Evolutionary conservation across 2,797 vertebrate species (phyloP).

Genomic region (Myoxocephalus aenaeus): DNA sequence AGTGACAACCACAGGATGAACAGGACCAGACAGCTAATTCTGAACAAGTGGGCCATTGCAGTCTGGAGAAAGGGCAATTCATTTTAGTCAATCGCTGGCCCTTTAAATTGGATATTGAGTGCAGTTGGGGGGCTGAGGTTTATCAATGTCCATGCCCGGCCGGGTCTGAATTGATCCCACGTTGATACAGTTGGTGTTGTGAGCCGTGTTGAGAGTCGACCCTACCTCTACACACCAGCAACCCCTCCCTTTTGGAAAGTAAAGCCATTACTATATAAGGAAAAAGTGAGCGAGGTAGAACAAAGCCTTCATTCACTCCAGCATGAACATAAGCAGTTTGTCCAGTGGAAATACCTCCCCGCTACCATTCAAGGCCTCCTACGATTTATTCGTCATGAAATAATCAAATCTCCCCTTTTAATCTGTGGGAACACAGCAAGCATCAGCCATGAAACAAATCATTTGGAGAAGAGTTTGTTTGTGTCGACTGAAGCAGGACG

Average conservation of each 20-base stretch:
- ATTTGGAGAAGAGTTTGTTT: conserved; percentile 67
- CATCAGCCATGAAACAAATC: conserved; percentile 65
- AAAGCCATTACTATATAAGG: conserved; percentile 74
- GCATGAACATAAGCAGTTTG: conserved; percentile 59
- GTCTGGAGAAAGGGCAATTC: conserved; percentile 72
- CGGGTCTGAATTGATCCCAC: conserved; percentile 75
- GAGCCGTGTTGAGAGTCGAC: conserved; percentile 46
- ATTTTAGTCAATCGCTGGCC: conserved; percentile 81
- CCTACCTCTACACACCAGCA: conserved; percentile 51
- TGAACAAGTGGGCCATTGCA: conserved; percentile 62
- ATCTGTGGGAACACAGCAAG: conserved; percentile 67
- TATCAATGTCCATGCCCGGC: conserved; percentile 78
- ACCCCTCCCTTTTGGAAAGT: conserved; percentile 59
- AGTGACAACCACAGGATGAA: conserved; percentile 51
- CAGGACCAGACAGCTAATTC: conserved; percentile 70
- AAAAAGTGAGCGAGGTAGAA: conserved; percentile 68
- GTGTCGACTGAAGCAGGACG: conserved; percentile 28
- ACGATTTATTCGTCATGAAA: conserved; percentile 69
- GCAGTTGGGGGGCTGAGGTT: conserved; percentile 76
- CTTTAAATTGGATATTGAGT: conserved; percentile 85
- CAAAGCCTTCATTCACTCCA: conserved; percentile 68
- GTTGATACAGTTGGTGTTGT: conserved; percentile 75
- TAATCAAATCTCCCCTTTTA: conserved; percentile 72
- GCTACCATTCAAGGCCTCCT: conserved; percentile 40
- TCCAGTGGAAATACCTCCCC: conserved; percentile 45